phyloP scores from a whole-genome alignment of 1,140 invertebrate species.

The Teleopsis dalmanni region DNA sequence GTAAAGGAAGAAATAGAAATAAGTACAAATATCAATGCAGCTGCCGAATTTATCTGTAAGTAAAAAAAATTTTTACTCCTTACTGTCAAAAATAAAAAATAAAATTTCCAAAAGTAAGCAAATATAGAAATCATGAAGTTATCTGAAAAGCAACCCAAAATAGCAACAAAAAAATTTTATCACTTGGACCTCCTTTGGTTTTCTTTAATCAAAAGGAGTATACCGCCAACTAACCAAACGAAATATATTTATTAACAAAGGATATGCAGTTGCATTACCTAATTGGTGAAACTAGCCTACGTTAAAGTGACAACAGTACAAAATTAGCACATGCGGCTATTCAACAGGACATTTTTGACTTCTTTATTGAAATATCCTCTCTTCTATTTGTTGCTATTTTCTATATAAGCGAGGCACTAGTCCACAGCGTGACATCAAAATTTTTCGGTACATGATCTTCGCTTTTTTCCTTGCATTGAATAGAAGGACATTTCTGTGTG shows the following conservation, averaged over 20 bases:
- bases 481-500: no score
- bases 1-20: background rate
- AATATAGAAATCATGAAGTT: background rate
- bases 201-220: background rate
- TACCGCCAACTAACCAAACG: background rate
- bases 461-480: no score
- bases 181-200: slow-evolving; percentile 5
- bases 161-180: background rate
- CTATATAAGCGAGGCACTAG: no score
- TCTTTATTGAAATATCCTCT: no score
- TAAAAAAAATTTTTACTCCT: no score
- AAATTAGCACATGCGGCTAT: background rate
- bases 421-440: no score
- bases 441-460: no score
- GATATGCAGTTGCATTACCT: background rate
- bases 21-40: background rate
- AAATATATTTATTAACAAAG: background rate
- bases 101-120: slow-evolving; percentile 1
- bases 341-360: slow-evolving; percentile 1
- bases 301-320: slow-evolving; percentile 2
- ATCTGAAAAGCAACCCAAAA: background rate
- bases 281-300: slow-evolving; percentile 6
- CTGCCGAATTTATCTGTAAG: background rate
- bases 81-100: no score
- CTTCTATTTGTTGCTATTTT: no score